A percentile compares a stretch with the other conserved stretches of the same genome.
phyloP scores from a whole-genome alignment of 1,140 invertebrate genomes.

The Pseudomyrmex sp. region DNA sequence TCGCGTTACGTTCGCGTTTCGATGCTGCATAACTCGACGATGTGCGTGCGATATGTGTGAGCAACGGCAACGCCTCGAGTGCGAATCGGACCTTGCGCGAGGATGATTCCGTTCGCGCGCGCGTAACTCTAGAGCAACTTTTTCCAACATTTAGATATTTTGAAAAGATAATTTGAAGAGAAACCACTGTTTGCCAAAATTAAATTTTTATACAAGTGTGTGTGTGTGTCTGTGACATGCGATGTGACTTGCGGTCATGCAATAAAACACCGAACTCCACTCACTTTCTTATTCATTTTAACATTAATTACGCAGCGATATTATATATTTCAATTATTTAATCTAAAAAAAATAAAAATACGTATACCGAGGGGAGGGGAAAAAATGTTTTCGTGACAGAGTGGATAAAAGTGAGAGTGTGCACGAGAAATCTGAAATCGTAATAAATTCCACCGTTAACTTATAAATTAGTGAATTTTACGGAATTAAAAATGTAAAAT shows the following conservation, averaged over 20 bases:
- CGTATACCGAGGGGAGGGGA: background rate
- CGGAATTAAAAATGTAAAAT: background rate
- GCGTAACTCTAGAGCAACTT: background rate
- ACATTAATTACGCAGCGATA: background rate
- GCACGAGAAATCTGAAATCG: background rate
- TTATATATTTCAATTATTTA: slow-evolving; percentile 5
- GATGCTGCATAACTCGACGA: slow-evolving; percentile 56
- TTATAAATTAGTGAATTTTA: slow-evolving; percentile 10
- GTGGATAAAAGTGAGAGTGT: slow-evolving; percentile 50
- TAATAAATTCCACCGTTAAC: slow-evolving; percentile 9
- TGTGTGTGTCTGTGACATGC: background rate
- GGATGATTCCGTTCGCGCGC: background rate
- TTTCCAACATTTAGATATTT: background rate
- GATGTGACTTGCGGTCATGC: background rate
- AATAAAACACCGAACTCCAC: background rate
- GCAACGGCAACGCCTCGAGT: background rate
- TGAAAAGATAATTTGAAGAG: no score
- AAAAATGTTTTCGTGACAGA: slow-evolving; percentile 35
- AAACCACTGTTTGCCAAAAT: background rate
- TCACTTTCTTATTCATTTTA: no score
- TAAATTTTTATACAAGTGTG: background rate
- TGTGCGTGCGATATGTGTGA: slow-evolving; percentile 37
- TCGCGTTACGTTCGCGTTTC: slow-evolving; percentile 65
- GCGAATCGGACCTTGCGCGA: slow-evolving; percentile 7
- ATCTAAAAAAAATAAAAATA: background rate